phyloP scores from a whole-genome alignment of 92 coral and sea anemone genomes.

The Paragorgia papillata region DNA sequence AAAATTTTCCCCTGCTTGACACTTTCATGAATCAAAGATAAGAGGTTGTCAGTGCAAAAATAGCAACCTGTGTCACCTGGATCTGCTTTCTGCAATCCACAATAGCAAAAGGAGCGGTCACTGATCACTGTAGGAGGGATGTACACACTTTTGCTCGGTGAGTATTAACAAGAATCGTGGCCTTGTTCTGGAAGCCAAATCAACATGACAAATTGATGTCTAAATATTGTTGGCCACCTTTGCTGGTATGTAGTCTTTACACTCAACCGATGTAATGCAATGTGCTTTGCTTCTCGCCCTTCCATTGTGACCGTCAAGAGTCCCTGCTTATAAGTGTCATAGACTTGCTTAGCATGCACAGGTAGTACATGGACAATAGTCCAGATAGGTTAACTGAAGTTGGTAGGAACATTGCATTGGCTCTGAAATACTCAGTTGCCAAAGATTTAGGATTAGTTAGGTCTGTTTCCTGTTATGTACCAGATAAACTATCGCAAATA shows the following conservation, averaged over 20 bases:
- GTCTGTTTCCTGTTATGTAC: not conserved
- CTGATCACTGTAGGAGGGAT: conserved; percentile 56
- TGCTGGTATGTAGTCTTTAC: conserved; percentile 59
- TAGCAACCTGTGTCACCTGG: conserved; percentile 50
- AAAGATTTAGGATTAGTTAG: not conserved
- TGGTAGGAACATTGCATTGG: conserved; percentile 20
- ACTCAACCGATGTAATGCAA: conserved; percentile 63
- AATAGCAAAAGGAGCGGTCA: conserved; percentile 63
- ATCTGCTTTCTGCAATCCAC: conserved; percentile 67
- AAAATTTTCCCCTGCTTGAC: conserved; percentile 47
- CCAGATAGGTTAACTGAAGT: no score
- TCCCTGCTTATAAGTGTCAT: conserved; percentile 56
- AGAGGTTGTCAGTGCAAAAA: conserved; percentile 56
- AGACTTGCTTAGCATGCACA: conserved; percentile 57
- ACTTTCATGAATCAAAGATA: conserved; percentile 41
- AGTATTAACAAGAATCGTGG: conserved; percentile 53
- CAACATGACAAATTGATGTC: conserved; percentile 73
- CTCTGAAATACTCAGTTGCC: conserved; percentile 43
- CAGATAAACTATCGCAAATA: no score
- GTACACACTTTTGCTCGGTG: conserved; percentile 56
- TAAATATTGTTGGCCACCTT: conserved; percentile 67
- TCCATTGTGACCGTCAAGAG: no score
- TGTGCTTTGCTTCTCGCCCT: conserved; percentile 71
- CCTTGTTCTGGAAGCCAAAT: conserved; percentile 77
- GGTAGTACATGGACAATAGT: conserved; percentile 73